Evolutionary conservation across 1,140 invertebrate species (phyloP).

Genomic region (Drosophila navojoa): DNA sequence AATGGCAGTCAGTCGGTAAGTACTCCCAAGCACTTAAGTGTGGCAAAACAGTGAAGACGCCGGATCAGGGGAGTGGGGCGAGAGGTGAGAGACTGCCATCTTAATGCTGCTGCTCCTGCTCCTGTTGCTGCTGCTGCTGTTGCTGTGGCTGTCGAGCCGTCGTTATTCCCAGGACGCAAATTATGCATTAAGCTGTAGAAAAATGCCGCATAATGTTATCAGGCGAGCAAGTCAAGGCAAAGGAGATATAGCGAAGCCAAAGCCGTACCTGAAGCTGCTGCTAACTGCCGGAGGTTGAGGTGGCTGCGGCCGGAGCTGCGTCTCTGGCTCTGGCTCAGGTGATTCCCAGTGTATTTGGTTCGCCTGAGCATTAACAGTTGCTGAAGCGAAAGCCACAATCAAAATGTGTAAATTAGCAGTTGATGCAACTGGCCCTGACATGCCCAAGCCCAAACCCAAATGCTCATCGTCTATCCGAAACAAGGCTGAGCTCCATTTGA

Average conservation of each 20-base stretch:
- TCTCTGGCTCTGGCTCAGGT: conserved; percentile 32
- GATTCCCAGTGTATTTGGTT: conserved; percentile 24
- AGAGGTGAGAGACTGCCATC: conserved; percentile 24
- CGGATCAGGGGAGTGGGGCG: background rate
- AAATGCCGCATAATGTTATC: conserved; percentile 79
- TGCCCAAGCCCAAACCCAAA: background rate
- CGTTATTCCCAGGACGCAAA: conserved; percentile 78
- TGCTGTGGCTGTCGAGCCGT: conserved; percentile 13
- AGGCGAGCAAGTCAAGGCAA: conserved; percentile 34
- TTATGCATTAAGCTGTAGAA: conserved; percentile 81
- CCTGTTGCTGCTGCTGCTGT: background rate
- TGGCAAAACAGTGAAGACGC: conserved; percentile 15
- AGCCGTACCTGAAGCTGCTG: background rate
- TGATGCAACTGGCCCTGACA: conserved; percentile 63
- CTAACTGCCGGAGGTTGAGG: background rate
- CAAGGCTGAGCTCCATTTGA: background rate
- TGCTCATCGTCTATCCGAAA: conserved; percentile 6
- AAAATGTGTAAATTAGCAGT: conserved; percentile 80
- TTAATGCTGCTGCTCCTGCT: conserved; percentile 19
- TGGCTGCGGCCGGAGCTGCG: background rate
- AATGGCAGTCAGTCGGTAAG: conserved; percentile 66
- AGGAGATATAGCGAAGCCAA: conserved; percentile 11
- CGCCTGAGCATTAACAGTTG: conserved; percentile 37
- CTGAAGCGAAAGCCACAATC: conserved; percentile 60
- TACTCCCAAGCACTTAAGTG: conserved; percentile 64